phyloP scores from a whole-genome alignment of 2,113 vertebrate genomes.

The Forbesichthys papilliferus region DNA sequence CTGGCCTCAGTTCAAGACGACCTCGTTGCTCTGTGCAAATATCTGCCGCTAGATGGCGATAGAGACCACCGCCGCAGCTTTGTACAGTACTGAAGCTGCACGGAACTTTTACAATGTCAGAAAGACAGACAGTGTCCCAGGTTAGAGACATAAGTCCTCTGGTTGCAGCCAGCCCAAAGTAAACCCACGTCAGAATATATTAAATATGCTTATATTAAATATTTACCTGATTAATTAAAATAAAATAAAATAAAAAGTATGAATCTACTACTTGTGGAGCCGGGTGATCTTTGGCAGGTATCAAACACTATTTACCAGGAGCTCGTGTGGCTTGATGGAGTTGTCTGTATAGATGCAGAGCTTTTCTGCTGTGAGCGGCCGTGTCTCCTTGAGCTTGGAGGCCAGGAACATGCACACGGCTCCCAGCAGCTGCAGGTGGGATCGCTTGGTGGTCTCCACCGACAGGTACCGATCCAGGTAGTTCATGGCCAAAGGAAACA shows the following conservation, averaged over 20 bases:
- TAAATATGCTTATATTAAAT: too few species aligned
- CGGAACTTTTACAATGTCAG: constrained; percentile 47
- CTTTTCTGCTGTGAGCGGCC: constrained; percentile 94
- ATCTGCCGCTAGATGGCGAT: constrained; percentile 85
- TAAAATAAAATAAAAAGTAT: not conserved
- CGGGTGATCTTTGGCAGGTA: not conserved
- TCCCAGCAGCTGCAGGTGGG: constrained; percentile 92
- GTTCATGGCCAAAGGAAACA: constrained; percentile 97
- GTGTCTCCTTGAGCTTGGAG: constrained; percentile 96
- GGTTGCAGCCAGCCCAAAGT: too few species aligned
- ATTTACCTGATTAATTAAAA: too few species aligned
- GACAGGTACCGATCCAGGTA: constrained; percentile 97
- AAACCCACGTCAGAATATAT: too few species aligned
- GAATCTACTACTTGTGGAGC: not conserved
- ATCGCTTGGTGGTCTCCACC: constrained; percentile 90
- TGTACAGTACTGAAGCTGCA: constrained; percentile 37
- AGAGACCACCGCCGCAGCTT: constrained; percentile 59
- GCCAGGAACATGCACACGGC: constrained; percentile 98
- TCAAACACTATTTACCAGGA: constrained; percentile 86
- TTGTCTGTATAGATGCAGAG: constrained; percentile 97
- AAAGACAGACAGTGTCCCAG: not conserved
- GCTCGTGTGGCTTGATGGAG: constrained; percentile 92
- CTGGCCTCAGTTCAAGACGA: constrained; percentile 79
- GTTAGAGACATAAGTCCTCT: not conserved
- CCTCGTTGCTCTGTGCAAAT: constrained; percentile 77